A percentile compares a stretch with the other conserved stretches of the same genome.
Evolutionary conservation across 2,888 invertebrate species (phyloP).

Genomic region (Hypolimnas misippus): DNA sequence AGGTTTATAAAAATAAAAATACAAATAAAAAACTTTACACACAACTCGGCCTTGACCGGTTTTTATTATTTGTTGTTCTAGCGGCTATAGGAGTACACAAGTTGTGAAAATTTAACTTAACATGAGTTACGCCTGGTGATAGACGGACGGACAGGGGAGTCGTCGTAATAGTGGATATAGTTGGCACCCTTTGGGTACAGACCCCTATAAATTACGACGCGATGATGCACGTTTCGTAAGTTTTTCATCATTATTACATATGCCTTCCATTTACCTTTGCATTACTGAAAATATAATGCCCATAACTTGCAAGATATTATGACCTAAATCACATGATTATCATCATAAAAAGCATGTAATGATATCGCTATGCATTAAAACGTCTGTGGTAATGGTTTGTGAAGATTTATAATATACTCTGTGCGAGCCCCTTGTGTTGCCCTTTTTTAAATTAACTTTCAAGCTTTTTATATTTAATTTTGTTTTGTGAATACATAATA

Average conservation of each 20-base stretch:
- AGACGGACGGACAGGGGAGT: no score
- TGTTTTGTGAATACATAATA: not conserved
- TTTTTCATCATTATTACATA: not conserved
- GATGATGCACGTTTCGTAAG: no score
- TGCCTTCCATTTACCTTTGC: not conserved
- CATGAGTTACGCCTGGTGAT: no score
- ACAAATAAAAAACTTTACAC: no score
- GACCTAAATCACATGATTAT: constrained; percentile 56
- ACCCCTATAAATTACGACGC: no score
- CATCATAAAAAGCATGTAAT: constrained; percentile 55
- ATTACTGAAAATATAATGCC: constrained; percentile 12
- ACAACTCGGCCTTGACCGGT: no score
- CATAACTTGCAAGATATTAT: constrained; percentile 37
- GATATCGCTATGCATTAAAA: constrained; percentile 55
- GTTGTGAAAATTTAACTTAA: no score
- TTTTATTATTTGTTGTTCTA: no score
- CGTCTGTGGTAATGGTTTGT: constrained; percentile 43
- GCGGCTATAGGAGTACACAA: no score
- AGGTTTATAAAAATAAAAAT: no score
- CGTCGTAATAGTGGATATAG: no score
- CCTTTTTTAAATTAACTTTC: constrained; percentile 2
- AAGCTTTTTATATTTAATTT: not conserved
- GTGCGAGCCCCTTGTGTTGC: constrained; percentile 6
- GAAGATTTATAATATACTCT: constrained; percentile 1
- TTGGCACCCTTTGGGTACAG: not conserved